Percentiles rank a stretch among this genome's conserved stretches.
Conservation (phyloP, 2,797 vertebrate species). For the Tangara arthus region DNA sequence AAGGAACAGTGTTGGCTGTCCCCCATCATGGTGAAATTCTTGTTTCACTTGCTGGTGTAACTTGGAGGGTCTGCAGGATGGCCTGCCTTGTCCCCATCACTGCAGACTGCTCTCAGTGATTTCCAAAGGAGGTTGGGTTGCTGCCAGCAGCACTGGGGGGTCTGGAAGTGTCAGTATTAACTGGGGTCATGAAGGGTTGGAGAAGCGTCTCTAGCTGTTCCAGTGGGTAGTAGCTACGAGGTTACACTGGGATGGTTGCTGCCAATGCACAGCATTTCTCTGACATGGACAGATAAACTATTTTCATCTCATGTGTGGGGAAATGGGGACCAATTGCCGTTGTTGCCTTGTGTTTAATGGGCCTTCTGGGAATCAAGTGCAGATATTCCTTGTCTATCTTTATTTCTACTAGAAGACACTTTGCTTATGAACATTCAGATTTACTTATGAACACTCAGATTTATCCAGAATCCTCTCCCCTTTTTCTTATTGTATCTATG, state of each 20-base stretch:
- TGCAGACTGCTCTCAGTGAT: not conserved
- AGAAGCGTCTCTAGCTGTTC: not conserved
- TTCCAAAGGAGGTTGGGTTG: not conserved
- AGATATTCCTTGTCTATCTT: not conserved
- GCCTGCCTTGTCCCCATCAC: not conserved
- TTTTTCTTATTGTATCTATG: not conserved
- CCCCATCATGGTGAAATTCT: not conserved
- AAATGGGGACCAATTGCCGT: not conserved
- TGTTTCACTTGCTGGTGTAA: not conserved
- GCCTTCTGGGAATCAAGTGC: not conserved
- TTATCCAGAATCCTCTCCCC: not conserved
- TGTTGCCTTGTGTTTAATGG: not conserved
- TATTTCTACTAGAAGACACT: not conserved
- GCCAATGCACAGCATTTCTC: not conserved
- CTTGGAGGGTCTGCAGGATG: not conserved
- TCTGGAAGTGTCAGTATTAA: not conserved
- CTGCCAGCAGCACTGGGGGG: not conserved
- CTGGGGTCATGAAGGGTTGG: accelerated
- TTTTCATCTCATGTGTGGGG: not conserved
- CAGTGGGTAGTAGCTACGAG: not conserved
- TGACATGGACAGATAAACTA: not conserved
- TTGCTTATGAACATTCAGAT: not conserved
- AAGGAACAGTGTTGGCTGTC: not conserved
- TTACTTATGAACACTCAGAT: not conserved
- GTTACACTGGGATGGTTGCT: not conserved